Base-by-base conservation (phyloP, 92 coral and sea anemone species). In the Pocillopora meandrina region DNA sequence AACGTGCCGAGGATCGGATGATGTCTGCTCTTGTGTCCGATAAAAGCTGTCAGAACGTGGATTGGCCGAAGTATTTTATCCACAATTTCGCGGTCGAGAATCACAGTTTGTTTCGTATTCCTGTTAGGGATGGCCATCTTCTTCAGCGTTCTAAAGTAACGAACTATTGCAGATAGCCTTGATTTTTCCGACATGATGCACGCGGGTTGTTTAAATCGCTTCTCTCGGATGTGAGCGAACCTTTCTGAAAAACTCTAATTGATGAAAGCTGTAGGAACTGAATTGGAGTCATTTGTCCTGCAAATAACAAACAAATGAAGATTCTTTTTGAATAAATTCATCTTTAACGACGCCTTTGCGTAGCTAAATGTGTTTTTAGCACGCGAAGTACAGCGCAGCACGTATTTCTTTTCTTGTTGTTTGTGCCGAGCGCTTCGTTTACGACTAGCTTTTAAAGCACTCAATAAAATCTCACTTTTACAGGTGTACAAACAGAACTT, bases 21-120 rank as follows among this genome's bases (percentile, higher is more conserved):
- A 16, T 87, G 85, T n/a, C 90, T 94, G 74, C 83, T 95, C 71
- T 90, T 88, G 74, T 94, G 92, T 10, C 98, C 98, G 52, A 95
- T 92, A 66, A 95, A 92, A 11, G 96, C 92, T 10, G 98, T 90
- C n/a, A 90, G 74, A n/a, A 87, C 77, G 64, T 95, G 91, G 16
- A 96, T 47, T 2, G 98, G 95, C 60, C 85, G 80, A 20, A 94
- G 83, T 47, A 91, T 89, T 66, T 78, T 77, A 79, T 81, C 82
- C 31, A 94, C 82, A 76, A 82, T 89, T 88, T 93, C 98, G 31
- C 93, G 85, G 15, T 91, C 82, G 17, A 77, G 19, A 15, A 57
- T 35, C 9, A 89, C 84, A 35, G 49, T 72, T 19, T 34, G 77
- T 63, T 76, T 33, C 16, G 76, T 9, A 21, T 69, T 84, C n/a